Conservation (phyloP, 2,113 vertebrate genomes). For the Cavia porcellus region DNA sequence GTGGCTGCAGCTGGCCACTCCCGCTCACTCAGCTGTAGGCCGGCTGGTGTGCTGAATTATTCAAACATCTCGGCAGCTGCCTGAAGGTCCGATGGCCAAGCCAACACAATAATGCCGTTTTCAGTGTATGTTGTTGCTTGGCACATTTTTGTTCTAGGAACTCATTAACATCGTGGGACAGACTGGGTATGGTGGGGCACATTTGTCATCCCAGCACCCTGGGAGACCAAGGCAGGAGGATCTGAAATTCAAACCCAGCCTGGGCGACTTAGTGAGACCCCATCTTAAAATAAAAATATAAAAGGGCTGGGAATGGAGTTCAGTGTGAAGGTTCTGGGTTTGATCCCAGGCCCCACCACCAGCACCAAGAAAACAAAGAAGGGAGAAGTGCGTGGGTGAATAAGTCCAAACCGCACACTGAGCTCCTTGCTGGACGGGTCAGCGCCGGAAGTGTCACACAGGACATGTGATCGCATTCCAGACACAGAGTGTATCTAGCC, state of each 20-base stretch:
- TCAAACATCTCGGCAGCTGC: not conserved
- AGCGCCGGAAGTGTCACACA: not conserved
- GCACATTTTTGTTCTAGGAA: not conserved
- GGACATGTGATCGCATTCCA: not conserved
- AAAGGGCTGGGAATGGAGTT: not conserved
- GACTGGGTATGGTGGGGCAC: not conserved
- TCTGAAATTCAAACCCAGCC: not conserved
- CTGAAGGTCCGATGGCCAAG: not conserved
- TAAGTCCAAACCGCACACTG: not conserved
- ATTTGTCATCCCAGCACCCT: not conserved
- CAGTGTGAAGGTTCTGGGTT: not conserved
- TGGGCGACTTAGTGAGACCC: not conserved
- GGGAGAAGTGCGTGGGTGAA: not conserved
- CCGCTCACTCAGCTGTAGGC: not conserved
- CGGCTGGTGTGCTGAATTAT: not conserved
- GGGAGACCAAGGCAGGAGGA: not conserved
- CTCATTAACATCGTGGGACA: not conserved
- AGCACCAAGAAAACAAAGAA: not conserved
- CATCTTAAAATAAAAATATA: not conserved
- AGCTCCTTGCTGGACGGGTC: not conserved
- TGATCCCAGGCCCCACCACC: too few relatives aligned
- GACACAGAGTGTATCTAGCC: not conserved
- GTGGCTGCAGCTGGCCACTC: not conserved
- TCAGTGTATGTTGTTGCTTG: accelerated
- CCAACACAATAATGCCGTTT: not conserved